Evolutionary conservation across 2,113 vertebrate species (phyloP).

Genomic region (Cygnus atratus): DNA sequence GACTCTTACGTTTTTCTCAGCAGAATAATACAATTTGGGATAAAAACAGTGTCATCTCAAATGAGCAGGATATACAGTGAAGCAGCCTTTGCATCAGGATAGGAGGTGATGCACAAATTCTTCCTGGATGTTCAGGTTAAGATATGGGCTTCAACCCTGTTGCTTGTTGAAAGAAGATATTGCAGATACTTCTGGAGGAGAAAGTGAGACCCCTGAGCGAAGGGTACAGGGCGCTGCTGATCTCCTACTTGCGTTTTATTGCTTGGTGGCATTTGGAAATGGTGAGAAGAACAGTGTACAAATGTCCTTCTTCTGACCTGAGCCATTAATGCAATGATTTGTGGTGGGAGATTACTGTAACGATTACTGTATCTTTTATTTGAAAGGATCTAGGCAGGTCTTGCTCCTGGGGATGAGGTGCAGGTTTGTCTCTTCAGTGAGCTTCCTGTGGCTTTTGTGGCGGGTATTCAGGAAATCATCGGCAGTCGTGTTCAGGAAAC

Average conservation of each 20-base stretch:
- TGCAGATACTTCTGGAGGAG: background rate
- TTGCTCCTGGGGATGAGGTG: background rate
- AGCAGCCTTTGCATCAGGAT: background rate
- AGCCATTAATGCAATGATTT: background rate
- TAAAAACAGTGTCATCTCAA: background rate
- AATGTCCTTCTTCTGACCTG: background rate
- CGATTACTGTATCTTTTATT: background rate
- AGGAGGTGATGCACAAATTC: rapidly evolving
- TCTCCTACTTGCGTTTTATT: background rate
- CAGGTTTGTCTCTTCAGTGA: background rate
- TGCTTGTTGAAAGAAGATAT: background rate
- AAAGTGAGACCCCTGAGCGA: background rate
- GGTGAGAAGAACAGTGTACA: background rate
- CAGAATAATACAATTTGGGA: background rate
- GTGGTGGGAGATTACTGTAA: conserved; percentile 5
- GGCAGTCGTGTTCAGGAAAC: conserved; percentile 22
- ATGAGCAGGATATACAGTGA: background rate
- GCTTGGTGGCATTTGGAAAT: background rate
- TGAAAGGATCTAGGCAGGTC: background rate
- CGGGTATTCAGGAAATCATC: conserved; percentile 59
- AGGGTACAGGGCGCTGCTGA: background rate
- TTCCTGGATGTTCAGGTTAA: background rate
- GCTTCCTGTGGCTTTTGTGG: conserved; percentile 50
- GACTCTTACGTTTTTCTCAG: background rate
- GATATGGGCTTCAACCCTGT: background rate